phyloP scores from a whole-genome alignment of 2,797 vertebrate genomes.

The Semotilus atromaculatus region DNA sequence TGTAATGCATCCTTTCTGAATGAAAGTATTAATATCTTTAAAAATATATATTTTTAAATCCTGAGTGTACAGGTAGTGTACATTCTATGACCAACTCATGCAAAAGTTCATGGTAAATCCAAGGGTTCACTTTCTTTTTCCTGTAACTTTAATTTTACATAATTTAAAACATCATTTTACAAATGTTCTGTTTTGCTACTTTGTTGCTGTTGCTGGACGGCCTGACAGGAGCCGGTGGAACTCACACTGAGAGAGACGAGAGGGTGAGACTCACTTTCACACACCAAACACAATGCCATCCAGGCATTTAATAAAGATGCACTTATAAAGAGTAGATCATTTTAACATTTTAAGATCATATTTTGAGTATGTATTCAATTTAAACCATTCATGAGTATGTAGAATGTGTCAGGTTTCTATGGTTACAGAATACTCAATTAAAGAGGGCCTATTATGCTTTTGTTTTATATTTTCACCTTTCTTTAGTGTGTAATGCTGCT shows the following conservation, averaged over 20 bases:
- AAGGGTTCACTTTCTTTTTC: too few relatives aligned
- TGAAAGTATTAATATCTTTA: background rate
- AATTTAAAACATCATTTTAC: too few relatives aligned
- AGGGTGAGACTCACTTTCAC: slow-evolving; percentile 74
- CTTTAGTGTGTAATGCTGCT: too few relatives aligned
- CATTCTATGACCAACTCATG: background rate
- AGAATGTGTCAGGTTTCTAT: background rate
- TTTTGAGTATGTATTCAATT: background rate
- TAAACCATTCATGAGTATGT: background rate
- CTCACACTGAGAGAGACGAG: slow-evolving; percentile 85
- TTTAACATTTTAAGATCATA: background rate
- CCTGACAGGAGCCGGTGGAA: slow-evolving; percentile 78
- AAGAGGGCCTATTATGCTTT: background rate
- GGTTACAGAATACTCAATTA: background rate
- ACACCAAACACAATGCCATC: slow-evolving; percentile 13
- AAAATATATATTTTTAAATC: background rate
- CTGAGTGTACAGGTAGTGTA: background rate
- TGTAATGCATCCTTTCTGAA: background rate
- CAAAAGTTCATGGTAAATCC: background rate
- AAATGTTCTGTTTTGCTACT: too few relatives aligned
- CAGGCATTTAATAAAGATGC: slow-evolving; percentile 30
- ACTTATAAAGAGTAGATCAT: slow-evolving; percentile 25
- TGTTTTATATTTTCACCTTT: too few relatives aligned
- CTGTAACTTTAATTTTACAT: too few relatives aligned
- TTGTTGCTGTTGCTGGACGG: too few relatives aligned